Evolutionary conservation across 2,113 vertebrate species (phyloP), one percentile per base, ranked within the genome.

Genomic region (Stegastes partitus): DNA sequence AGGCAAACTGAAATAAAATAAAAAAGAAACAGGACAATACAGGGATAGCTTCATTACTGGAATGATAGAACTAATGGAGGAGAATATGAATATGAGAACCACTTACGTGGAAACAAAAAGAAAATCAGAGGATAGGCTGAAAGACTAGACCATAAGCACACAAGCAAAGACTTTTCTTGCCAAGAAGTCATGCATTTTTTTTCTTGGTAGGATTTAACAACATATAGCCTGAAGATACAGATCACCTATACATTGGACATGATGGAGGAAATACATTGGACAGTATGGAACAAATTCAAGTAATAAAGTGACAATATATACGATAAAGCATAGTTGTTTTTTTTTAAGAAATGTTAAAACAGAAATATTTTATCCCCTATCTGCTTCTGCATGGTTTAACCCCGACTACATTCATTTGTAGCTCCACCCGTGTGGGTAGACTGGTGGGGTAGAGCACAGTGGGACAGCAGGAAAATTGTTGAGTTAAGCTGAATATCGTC

Each of bases 321-420:
- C 37, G 58, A 85, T 84, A 90, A 90, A 90, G 74, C 83, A 89
- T 86, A 76, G 63, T 55, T 34, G n/a, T 71, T 82, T 88, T 88
- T 61, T 76, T 64, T 63, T 26, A 82, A 82, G 74, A 85, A 91
- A 87, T 79, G 61, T 74, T 70, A 74, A 85, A 88, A 91, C 45
- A 37, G 56, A 90, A 89, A 81, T 72, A 72, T 79, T 74, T 80
- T 37, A 84, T 79, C 67, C 82, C 77, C 56, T 70, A 69, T 88
- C 56, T 83, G 86, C 79, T 85, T 79, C 71, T 89, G 83, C 72
- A 51, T 87, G 67, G 81, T 87, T 73, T 72, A 75, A 89, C 83
- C 85, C 89, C 68, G 69, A 87, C 87, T 93, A 94, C 94, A 94
- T 95, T 94, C 93, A 94, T 81, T 74, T 85, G 87, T 81, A 87